phyloP scores from a whole-genome alignment of 1,140 invertebrate species.

The Drosophila busckii region DNA sequence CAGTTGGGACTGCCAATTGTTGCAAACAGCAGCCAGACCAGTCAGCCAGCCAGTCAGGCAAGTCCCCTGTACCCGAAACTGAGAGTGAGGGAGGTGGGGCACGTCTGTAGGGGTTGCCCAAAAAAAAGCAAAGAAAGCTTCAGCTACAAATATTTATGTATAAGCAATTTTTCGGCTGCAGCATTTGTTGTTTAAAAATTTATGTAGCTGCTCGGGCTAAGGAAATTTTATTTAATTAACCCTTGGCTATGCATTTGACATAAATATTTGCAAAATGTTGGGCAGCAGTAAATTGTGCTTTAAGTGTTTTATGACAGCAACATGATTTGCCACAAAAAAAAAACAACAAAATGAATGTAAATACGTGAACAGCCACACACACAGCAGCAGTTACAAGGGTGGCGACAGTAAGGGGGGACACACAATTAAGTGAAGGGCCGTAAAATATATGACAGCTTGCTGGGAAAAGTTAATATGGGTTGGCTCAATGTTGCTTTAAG shows the following conservation, averaged over 20 bases:
- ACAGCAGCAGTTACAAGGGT: too few species aligned
- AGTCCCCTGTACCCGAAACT: constrained; percentile 30
- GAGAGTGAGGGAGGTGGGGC: too few species aligned
- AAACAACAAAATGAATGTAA: too few species aligned
- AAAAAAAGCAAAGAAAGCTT: constrained; percentile 58
- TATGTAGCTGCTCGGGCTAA: constrained; percentile 34
- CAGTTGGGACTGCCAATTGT: constrained; percentile 60
- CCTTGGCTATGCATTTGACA: constrained; percentile 40
- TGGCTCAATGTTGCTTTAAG: too few species aligned
- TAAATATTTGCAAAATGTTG: constrained; percentile 29
- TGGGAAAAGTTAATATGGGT: too few species aligned
- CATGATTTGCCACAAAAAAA: too few species aligned
- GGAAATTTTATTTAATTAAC: constrained; percentile 71
- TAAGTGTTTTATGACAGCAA: constrained; percentile 66
- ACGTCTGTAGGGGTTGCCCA: too few species aligned
- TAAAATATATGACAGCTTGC: too few species aligned
- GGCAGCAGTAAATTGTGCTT: constrained; percentile 54
- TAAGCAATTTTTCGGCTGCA: constrained; percentile 45
- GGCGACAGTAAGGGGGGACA: too few species aligned
- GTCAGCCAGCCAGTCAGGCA: constrained; percentile 24
- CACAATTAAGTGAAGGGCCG: too few species aligned
- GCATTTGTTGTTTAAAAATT: constrained; percentile 51
- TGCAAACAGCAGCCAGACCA: constrained; percentile 60
- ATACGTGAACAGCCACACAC: constrained; percentile 7
- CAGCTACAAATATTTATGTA: constrained; percentile 59